These are phyloP conservation scores for Megaceryle maxima DNA, from an alignment of 2,113 vertebrate species.

Conservation along the genomic window DNA sequence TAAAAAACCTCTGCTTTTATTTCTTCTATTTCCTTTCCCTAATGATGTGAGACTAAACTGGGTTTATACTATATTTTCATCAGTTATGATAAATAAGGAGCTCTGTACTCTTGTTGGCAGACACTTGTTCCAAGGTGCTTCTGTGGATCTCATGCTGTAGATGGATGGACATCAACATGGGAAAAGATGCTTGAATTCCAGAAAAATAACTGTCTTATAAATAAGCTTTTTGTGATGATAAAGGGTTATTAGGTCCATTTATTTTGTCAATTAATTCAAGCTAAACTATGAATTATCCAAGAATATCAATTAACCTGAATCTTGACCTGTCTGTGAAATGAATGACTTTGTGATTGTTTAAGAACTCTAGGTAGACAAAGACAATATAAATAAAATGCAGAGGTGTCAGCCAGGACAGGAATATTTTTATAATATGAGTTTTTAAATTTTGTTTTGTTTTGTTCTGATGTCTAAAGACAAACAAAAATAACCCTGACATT, in stretches of 20 bases:
- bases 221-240: background rate
- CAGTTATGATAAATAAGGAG: background rate
- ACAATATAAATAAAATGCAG: background rate
- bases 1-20: background rate
- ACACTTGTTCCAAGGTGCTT: background rate
- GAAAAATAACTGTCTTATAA: rapidly evolving
- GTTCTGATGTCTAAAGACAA: background rate
- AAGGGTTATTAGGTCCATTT: background rate
- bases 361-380: background rate
- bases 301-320: background rate
- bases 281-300: background rate
- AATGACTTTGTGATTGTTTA: background rate
- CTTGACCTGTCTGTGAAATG: background rate
- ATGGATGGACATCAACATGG: background rate
- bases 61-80: background rate
- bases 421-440: background rate
- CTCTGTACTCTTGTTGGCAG: rapidly evolving
- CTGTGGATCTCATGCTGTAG: background rate
- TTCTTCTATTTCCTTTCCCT: background rate
- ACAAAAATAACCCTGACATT: background rate
- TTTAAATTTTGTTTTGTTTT: background rate
- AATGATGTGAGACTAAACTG: background rate
- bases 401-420: background rate
- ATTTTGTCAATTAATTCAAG: background rate
- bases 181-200: background rate